A percentile compares a stretch with the other conserved stretches of the same genome.
phyloP scores from a whole-genome alignment of 2,797 vertebrate species.

The Agapornis canus region DNA sequence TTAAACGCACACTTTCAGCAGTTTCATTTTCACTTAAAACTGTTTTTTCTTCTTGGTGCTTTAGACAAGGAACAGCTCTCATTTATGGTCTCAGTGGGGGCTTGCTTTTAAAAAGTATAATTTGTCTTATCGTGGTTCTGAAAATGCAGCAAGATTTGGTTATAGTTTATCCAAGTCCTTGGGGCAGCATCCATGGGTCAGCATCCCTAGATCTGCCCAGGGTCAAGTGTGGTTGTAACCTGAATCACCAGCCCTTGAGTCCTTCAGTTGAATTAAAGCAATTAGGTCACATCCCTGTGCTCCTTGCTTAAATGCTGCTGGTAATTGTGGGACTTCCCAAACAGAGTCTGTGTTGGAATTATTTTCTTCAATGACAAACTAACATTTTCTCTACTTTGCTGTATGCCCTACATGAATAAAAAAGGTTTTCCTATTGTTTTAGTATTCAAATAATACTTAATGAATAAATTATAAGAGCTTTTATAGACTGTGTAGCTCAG shows the following conservation, averaged over 20 bases:
- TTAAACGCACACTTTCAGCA: not conserved
- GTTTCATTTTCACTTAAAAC: not conserved
- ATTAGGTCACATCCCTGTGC: not conserved
- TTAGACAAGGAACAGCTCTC: not conserved
- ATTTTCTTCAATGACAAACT: not conserved
- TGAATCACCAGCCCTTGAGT: rapidly evolving
- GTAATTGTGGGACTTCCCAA: not conserved
- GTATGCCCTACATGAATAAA: not conserved
- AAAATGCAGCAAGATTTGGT: not conserved
- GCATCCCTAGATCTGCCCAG: not conserved
- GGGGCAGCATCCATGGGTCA: not conserved
- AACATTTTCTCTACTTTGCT: not conserved
- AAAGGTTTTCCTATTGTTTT: not conserved
- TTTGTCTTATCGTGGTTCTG: not conserved
- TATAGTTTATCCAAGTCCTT: not conserved
- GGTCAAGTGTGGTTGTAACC: not conserved
- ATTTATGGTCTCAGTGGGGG: not conserved
- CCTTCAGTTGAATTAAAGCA: not conserved
- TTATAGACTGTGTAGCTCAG: not conserved
- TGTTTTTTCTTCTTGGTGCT: not conserved
- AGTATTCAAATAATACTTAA: not conserved
- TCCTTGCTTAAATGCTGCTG: not conserved
- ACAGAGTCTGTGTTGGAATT: not conserved
- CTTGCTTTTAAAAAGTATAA: not conserved
- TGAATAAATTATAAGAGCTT: not conserved